Conservation (phyloP, 2,797 vertebrate genomes). For the Hylomyscus alleni region DNA sequence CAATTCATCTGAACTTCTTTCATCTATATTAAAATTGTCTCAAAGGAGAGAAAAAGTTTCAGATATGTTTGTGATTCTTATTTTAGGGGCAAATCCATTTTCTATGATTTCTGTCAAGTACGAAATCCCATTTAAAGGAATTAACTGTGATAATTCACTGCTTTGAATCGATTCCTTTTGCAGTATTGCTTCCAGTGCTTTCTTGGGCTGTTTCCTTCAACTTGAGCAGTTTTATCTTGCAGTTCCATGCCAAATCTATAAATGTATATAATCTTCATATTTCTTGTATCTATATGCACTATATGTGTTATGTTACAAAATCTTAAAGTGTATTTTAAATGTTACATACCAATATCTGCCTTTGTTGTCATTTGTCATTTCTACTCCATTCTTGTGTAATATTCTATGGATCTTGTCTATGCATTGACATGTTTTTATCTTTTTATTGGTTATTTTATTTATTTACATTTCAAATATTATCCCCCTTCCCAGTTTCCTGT, state of each 20-base stretch:
- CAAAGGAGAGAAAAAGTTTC: conserved; percentile 68
- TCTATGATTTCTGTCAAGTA: conserved; percentile 77
- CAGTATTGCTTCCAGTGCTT: conserved; percentile 53
- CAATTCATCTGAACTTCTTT: conserved; percentile 68
- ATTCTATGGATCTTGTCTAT: not conserved
- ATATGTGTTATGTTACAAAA: not conserved
- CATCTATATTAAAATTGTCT: conserved; percentile 76
- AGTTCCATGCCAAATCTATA: conserved; percentile 12
- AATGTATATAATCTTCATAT: not conserved
- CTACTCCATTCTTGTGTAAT: not conserved
- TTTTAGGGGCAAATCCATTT: conserved; percentile 73
- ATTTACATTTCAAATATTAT: not conserved
- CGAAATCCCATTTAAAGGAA: conserved; percentile 78
- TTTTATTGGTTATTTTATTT: not conserved
- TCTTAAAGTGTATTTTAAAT: not conserved
- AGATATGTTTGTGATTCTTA: conserved; percentile 75
- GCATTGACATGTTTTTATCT: not conserved
- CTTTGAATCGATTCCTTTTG: conserved; percentile 69
- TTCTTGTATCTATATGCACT: not conserved
- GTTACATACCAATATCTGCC: not conserved
- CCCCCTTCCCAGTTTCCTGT: not conserved
- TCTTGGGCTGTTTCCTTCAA: conserved; percentile 56
- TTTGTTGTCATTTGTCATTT: not conserved
- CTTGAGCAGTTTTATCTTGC: conserved; percentile 48
- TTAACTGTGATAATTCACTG: conserved; percentile 76